Percentiles rank a stretch among this genome's conserved stretches.
Evolutionary conservation across 2,113 vertebrate genomes (phyloP).

Genomic region (Petrocephalus zakoni): DNA sequence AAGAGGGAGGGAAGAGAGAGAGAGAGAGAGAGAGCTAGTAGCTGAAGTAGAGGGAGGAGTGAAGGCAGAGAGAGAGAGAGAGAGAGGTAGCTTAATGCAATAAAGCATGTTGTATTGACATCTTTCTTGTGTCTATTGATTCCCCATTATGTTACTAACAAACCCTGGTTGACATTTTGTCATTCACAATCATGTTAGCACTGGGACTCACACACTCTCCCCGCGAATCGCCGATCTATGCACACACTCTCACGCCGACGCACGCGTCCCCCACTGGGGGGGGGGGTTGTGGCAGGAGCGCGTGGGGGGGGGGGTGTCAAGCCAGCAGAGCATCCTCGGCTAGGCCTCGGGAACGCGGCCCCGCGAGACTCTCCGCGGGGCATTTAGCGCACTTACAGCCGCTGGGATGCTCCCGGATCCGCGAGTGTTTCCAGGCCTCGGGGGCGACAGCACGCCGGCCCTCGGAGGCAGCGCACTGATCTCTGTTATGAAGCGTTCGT

Average conservation of each 20-base stretch:
- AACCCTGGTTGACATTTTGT: conserved; percentile 77
- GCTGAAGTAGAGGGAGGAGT: conserved; percentile 9
- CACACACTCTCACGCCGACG: conserved; percentile 32
- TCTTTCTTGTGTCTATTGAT: conserved; percentile 71
- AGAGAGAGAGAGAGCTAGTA: conserved; percentile 10
- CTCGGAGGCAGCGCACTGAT: not conserved
- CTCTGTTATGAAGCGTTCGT: conserved; percentile 49
- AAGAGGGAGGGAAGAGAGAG: conserved; percentile 15
- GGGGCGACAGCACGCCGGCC: not conserved
- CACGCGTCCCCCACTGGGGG: not conserved
- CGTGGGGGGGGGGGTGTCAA: not conserved
- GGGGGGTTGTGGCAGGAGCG: not conserved
- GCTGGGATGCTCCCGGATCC: not conserved
- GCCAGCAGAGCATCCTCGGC: not conserved
- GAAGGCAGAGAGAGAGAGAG: conserved; percentile 17
- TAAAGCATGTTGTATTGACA: conserved; percentile 73
- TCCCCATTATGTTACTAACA: conserved; percentile 73
- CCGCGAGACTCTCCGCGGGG: not conserved
- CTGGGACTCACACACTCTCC: conserved; percentile 56
- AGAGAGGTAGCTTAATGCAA: conserved; percentile 58
- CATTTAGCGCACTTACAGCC: not conserved
- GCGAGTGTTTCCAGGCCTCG: not conserved
- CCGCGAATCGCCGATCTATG: conserved; percentile 54
- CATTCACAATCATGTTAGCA: conserved; percentile 74
- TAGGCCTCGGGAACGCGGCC: not conserved